Base-by-base conservation (phyloP, 2,797 vertebrate species). In the Enteromius unitaeniatus region DNA sequence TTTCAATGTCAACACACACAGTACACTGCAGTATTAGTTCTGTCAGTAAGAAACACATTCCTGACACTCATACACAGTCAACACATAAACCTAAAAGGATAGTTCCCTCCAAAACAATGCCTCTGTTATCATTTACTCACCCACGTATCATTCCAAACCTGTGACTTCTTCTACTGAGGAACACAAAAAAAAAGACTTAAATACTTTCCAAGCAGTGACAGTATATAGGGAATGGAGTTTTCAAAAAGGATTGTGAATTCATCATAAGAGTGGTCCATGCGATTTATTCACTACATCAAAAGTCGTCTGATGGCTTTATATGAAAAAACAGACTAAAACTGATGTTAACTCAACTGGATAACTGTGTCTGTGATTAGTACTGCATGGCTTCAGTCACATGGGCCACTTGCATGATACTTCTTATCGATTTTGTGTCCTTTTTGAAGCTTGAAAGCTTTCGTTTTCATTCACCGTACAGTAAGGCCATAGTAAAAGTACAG, bases 11-110 rank as follows among this genome's bases (percentile, higher is more conserved):
- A 78, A 42, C 83, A 84, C 64, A 72, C 74, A 74, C 73, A 47
- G 10, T 64, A 64, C 53, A 60, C 45, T 53, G 81, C 65, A 60
- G 64, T 78, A 69, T 28, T 77, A 67, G 14, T 60, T 77, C 65
- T 85, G 75, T 91, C 87, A 89, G 89, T 84, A 47, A 79, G 73
- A 79, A 85, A 81, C 79, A 78, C 88, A 90, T 92, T 91, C 84
- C 86, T 80, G 67, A 80, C 84, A 87, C 79, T 90, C 86, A 84
- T 45, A 45, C 83, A 86, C 62, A 58, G 51, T 87, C 47, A 86
- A 53, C 49, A 74, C 72, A 72, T 70, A 14, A 73, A 51, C 26
- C 2, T n/a, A n/a, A 55, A 55, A 21, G 28, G 28, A 14, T 15
- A 19, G 28, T 75, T 55, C 31, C 10, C 47, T 11, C 10, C 1